Percentiles rank a stretch among this genome's conserved stretches.
Conservation (phyloP, 2,113 vertebrate species). For the Poecilia latipinna region DNA sequence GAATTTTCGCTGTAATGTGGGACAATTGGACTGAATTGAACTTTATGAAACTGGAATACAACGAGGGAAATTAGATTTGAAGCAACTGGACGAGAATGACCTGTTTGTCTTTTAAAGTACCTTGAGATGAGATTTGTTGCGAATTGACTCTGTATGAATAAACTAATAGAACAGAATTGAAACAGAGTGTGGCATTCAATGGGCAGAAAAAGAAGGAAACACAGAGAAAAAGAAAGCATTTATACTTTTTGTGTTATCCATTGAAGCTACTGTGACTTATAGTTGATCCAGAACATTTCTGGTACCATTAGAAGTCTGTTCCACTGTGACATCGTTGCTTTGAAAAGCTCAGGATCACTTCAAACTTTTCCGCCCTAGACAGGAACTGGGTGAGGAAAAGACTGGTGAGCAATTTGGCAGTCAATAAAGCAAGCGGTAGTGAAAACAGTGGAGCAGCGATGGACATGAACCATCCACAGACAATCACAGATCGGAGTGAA, state of each 20-base stretch:
- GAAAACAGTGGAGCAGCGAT: conserved; percentile 5
- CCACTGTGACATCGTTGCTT: conserved; percentile 27
- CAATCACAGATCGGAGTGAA: conserved; percentile 11
- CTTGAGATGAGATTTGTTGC: neutral
- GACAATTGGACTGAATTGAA: neutral
- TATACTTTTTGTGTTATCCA: conserved; percentile 6
- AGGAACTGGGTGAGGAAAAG: neutral
- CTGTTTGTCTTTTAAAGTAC: neutral
- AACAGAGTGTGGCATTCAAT: neutral
- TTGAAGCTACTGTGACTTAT: conserved; percentile 39
- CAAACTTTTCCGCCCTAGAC: conserved; percentile 27
- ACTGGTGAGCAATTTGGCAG: conserved; percentile 1
- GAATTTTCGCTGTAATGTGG: neutral
- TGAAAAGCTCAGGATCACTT: conserved; percentile 22
- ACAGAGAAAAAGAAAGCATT: neutral
- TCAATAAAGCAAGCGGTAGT: conserved; percentile 7
- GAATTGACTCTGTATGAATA: neutral
- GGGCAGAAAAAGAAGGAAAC: neutral
- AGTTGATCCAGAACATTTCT: conserved; percentile 55
- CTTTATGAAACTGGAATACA: neutral
- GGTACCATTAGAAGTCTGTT: conserved; percentile 51
- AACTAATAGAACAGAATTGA: neutral
- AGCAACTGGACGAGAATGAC: neutral
- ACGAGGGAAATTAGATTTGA: neutral
- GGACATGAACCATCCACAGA: neutral